phyloP scores from a whole-genome alignment of 2,797 vertebrate genomes.

The Allobates femoralis region DNA sequence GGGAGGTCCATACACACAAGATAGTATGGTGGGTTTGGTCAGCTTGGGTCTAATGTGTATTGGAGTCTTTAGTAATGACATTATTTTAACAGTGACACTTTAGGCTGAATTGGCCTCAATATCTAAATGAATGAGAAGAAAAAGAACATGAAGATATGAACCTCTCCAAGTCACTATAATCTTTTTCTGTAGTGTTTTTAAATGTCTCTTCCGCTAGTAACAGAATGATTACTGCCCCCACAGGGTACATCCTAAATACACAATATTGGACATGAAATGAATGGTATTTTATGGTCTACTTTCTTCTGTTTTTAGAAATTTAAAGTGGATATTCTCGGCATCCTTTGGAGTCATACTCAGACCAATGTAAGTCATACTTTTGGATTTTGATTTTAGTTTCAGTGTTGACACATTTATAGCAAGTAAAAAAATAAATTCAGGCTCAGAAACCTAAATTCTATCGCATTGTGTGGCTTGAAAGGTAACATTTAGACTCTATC shows the following conservation, averaged over 20 bases:
- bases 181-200: neutral
- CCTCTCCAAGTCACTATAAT: neutral
- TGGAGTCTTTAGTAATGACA: too few relatives aligned
- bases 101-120: too few relatives aligned
- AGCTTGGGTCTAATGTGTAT: too few relatives aligned
- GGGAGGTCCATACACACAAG: too few relatives aligned
- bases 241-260: neutral
- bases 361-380: constrained; percentile 76
- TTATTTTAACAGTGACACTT: too few relatives aligned
- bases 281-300: neutral
- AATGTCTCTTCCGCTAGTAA: neutral
- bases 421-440: neutral
- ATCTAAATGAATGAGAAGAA: neutral
- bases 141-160: neutral
- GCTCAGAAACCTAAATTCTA: neutral
- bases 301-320: constrained; percentile 81
- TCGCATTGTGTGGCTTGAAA: neutral
- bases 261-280: too few relatives aligned
- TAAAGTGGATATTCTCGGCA: constrained; percentile 84
- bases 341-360: constrained; percentile 88
- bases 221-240: neutral
- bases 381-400: neutral
- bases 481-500: neutral
- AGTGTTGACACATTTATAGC: too few relatives aligned
- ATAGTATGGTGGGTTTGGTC: too few relatives aligned